These are phyloP conservation scores for Misgurnus anguillicaudatus DNA, from an alignment of 2,113 vertebrate genomes.

Conservation along the genomic window DNA sequence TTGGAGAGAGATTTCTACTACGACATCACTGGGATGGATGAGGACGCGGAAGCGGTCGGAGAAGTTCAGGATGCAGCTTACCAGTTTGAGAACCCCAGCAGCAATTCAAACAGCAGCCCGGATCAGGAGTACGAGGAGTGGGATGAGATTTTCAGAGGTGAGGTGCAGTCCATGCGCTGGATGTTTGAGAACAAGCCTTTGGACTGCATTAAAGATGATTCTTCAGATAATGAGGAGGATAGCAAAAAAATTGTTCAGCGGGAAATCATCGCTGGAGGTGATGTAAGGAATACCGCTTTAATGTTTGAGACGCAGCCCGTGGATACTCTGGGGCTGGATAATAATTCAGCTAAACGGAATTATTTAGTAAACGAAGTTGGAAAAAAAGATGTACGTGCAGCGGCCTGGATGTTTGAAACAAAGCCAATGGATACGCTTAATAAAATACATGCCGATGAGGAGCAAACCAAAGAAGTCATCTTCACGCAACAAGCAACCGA, in stretches of 20 bases:
- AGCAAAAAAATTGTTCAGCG: slow-evolving; percentile 70
- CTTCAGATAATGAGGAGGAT: slow-evolving; percentile 67
- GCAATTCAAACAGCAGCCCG: slow-evolving; percentile 68
- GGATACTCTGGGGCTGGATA: slow-evolving; percentile 65
- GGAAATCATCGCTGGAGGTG: slow-evolving; percentile 80
- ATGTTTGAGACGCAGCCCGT: slow-evolving; percentile 87
- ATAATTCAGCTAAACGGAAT: slow-evolving; percentile 60
- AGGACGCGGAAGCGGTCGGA: slow-evolving; percentile 60
- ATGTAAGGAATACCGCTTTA: slow-evolving; percentile 81
- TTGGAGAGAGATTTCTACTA: slow-evolving; percentile 79
- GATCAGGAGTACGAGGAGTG: slow-evolving; percentile 78
- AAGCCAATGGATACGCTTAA: slow-evolving; percentile 79
- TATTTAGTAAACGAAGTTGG: slow-evolving; percentile 77
- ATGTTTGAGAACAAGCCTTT: slow-evolving; percentile 86
- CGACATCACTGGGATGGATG: slow-evolving; percentile 73
- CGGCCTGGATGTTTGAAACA: slow-evolving; percentile 84
- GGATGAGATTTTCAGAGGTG: slow-evolving; percentile 83
- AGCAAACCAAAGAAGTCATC: slow-evolving; percentile 69
- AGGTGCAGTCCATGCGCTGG: slow-evolving; percentile 83
- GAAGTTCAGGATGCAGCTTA: slow-evolving; percentile 70
- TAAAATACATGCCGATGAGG: slow-evolving; percentile 75
- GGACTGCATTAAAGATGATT: slow-evolving; percentile 76
- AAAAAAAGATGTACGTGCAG: slow-evolving; percentile 75
- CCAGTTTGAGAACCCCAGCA: slow-evolving; percentile 75
- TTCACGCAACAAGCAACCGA: slow-evolving; percentile 73